A percentile compares a stretch with the other conserved stretches of the same genome.
These are phyloP conservation scores for Galeopsomyia nigrocyanea DNA, from an alignment of 2,888 invertebrate species.

Conservation along the genomic window DNA sequence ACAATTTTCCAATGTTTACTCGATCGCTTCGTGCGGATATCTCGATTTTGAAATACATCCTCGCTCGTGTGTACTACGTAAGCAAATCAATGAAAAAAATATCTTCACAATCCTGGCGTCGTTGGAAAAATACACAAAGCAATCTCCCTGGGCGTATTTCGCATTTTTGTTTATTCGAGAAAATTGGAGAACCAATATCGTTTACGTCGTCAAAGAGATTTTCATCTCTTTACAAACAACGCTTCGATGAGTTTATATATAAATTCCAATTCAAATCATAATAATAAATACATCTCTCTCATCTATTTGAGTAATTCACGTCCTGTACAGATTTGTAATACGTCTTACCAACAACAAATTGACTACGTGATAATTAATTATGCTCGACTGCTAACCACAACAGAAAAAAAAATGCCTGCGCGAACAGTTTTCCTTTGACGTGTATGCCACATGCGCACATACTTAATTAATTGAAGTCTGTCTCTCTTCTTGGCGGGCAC, in stretches of 20 bases:
- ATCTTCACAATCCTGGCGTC: neutral
- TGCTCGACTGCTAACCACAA: conserved; percentile 1
- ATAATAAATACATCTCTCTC: conserved; percentile 38
- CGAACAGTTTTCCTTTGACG: neutral
- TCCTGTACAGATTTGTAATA: neutral
- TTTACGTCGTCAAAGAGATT: neutral
- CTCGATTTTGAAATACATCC: conserved; percentile 46
- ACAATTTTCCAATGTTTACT: conserved; percentile 3
- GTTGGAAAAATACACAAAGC: conserved; percentile 2
- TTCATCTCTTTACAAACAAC: conserved; percentile 30
- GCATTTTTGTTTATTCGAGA: neutral
- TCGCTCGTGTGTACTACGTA: neutral
- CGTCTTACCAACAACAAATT: conserved; percentile 15
- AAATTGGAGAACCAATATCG: conserved; percentile 4
- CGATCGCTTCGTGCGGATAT: conserved; percentile 10
- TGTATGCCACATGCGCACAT: neutral
- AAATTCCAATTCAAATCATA: conserved; percentile 38
- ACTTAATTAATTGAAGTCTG: neutral
- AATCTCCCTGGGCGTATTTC: neutral
- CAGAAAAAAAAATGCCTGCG: neutral
- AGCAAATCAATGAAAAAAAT: conserved; percentile 15
- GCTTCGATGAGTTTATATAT: conserved; percentile 22
- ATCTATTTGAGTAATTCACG: conserved; percentile 25
- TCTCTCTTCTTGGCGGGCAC: conserved; percentile 10
- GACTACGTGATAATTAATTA: conserved; percentile 7